Conservation (phyloP, 2,113 vertebrate genomes). For the Pachyramphus minor region DNA sequence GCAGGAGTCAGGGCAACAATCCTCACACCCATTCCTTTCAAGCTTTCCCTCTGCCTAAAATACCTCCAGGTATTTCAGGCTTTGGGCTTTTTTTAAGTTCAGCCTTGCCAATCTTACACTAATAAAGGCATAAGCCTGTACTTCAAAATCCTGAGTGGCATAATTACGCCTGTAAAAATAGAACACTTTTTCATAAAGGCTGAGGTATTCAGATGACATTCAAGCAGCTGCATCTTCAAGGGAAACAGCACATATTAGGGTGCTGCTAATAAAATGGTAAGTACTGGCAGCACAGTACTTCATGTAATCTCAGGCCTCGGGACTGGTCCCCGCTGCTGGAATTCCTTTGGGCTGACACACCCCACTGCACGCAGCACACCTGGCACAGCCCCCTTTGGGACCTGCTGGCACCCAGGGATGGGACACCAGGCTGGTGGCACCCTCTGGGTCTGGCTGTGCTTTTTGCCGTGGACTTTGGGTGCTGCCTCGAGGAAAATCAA, state of each 20-base stretch:
- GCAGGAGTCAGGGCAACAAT: not conserved
- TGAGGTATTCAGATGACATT: constrained; percentile 67
- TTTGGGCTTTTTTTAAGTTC: constrained; percentile 41
- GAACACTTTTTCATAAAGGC: constrained; percentile 60
- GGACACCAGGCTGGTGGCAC: not conserved
- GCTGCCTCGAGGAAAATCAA: not conserved
- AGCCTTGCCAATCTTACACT: constrained; percentile 34
- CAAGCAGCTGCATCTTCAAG: constrained; percentile 62
- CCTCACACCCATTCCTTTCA: not conserved
- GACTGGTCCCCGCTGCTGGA: not conserved
- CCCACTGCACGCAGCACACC: not conserved
- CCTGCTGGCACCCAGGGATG: not conserved
- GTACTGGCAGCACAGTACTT: constrained; percentile 21
- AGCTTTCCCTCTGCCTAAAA: constrained; percentile 34
- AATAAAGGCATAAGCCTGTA: constrained; percentile 57
- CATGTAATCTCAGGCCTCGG: not conserved
- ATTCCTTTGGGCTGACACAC: not conserved
- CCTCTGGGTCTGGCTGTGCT: not conserved
- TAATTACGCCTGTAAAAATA: constrained; percentile 63
- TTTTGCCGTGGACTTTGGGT: rapidly evolving
- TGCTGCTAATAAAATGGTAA: constrained; percentile 44
- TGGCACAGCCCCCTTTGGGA: not conserved
- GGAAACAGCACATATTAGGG: constrained; percentile 50
- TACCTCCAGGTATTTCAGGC: constrained; percentile 49
- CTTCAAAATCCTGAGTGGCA: constrained; percentile 56